Evolutionary conservation across 2,797 vertebrate species (phyloP).

Genomic region (Sebastes steindachneri): DNA sequence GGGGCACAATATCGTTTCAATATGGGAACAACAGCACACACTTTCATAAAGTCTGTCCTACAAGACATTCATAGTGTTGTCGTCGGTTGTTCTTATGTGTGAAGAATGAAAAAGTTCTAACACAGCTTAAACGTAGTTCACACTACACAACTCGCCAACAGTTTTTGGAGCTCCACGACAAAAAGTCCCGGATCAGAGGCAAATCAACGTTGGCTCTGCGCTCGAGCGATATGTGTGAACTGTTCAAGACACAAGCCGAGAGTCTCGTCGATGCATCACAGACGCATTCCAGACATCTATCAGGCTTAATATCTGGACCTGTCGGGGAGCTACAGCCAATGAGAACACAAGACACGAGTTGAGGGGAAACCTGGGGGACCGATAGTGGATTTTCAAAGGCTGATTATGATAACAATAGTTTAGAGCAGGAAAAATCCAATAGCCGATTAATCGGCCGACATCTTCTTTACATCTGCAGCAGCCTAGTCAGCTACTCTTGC

Average conservation of each 20-base stretch:
- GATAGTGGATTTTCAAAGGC: neutral
- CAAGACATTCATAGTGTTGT: neutral
- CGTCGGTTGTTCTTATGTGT: neutral
- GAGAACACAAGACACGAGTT: neutral
- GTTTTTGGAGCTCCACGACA: no score
- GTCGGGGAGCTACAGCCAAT: neutral
- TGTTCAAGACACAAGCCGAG: neutral
- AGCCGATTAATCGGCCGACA: no score
- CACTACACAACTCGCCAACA: no score
- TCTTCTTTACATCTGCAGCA: no score
- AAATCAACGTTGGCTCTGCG: no score
- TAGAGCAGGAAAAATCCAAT: no score
- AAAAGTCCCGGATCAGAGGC: no score
- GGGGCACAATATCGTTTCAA: neutral
- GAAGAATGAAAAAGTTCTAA: neutral
- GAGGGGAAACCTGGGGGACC: neutral
- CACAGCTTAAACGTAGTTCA: no score
- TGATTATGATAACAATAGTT: no score
- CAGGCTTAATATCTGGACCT: neutral
- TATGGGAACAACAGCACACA: neutral
- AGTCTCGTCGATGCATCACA: neutral
- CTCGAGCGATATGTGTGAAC: neutral
- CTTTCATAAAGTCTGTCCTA: neutral
- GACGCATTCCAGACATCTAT: neutral
- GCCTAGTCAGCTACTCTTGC: no score